Base-by-base conservation (phyloP, 2,888 invertebrate species). In the Busseola fusca region DNA sequence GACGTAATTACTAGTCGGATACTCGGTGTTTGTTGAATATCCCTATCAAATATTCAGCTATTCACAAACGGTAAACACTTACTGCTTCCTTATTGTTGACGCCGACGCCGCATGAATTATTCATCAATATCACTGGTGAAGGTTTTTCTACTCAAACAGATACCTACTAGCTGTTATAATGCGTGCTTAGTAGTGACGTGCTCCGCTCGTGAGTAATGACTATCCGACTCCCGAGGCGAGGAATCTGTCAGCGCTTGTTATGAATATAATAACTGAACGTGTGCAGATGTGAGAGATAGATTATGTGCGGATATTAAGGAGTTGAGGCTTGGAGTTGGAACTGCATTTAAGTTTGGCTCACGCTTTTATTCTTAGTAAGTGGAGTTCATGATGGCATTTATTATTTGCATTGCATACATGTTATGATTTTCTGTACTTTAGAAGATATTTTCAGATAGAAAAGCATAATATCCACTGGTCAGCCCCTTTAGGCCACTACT, bases 71-170 rank as follows among this genome's bases (percentile, higher is more conserved):
- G 83, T 78, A 81, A 83, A 85, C 83, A 84, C 85, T 84, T 84
- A 85, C 83, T 59, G 72, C 62, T 83, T 85, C 75, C 85, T 76
- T 83, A 85, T 84, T 85, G 84, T 85, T 80, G 84, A 83, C 83
- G 83, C 60, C 70, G 79, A 67, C 66, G 74, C 50, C n/a, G 27
- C 70, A 85, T 85, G 84, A 85, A 84, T 84, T 78, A 85, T 85
- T 81, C 84, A 84, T 63, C 69, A 65, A 74, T 85, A 84, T 81
- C 83, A 81, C 74, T 85, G 62, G 72, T 30, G 62, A 69, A 79
- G 85, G 77, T 84, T 84, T 85, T 85, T 83, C 81, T 76, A 76
- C 84, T 85, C 85, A 75, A 84, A 74, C 77, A 79, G 77, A 83
- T 79, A 77, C 76, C 75, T 78, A 76, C 72, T 80, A 48, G 68